These are phyloP conservation scores for Coptodon rendalli DNA, from an alignment of 2,113 vertebrate species.

Conservation along the genomic window DNA sequence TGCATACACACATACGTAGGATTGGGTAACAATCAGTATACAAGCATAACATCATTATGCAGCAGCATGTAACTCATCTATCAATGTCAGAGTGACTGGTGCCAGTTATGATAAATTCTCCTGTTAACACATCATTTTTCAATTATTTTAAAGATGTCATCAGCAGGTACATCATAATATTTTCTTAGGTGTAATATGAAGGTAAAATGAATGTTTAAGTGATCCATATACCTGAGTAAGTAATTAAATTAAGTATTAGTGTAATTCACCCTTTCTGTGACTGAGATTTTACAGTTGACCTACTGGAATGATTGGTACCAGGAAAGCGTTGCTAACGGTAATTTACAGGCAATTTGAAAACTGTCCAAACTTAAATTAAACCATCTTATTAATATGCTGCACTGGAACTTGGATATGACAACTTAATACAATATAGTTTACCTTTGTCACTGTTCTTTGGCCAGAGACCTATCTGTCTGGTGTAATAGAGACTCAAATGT, in stretches of 20 bases:
- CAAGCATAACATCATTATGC: background rate
- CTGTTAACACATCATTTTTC: background rate
- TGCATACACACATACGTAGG: background rate
- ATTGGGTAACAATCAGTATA: background rate
- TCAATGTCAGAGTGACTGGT: background rate
- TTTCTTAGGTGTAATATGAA: background rate
- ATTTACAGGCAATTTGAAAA: background rate
- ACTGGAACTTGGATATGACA: background rate
- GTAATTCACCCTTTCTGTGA: background rate
- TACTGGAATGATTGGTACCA: background rate
- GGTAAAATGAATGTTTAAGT: background rate
- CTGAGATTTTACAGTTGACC: background rate
- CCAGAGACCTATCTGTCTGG: background rate
- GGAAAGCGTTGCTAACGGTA: background rate
- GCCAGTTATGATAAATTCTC: background rate
- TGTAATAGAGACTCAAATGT: background rate
- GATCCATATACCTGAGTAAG: background rate
- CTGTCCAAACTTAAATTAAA: background rate
- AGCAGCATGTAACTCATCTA: background rate
- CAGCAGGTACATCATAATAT: background rate
- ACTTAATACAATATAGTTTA: background rate
- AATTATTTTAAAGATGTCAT: background rate
- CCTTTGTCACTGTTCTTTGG: background rate
- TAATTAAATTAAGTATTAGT: background rate
- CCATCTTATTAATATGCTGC: background rate